Percentiles rank a stretch among this genome's conserved stretches.
Evolutionary conservation across 2,888 invertebrate species (phyloP).

Genomic region (Clusia tigrina): DNA sequence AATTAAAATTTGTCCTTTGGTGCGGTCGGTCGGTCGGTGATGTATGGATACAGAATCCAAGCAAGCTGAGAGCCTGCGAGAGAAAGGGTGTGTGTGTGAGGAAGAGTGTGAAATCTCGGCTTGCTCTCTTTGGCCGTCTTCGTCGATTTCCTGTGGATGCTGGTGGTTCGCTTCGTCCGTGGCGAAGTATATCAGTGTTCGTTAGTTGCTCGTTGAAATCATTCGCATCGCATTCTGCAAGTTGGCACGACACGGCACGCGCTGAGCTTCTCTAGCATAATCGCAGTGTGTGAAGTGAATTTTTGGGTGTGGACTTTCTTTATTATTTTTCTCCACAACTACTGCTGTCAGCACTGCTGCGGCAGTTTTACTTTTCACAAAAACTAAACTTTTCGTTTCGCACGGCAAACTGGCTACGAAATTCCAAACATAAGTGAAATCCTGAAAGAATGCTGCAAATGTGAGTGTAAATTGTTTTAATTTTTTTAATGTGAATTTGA

Average conservation of each 20-base stretch:
- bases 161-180: not conserved
- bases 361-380: too few species aligned
- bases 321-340: slow-evolving; percentile 10
- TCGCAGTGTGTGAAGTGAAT: slow-evolving; percentile 33
- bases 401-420: not conserved
- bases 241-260: slow-evolving; percentile 22
- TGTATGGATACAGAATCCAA: not conserved
- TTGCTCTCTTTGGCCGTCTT: too few species aligned
- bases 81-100: too few species aligned
- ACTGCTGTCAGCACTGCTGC: too few species aligned
- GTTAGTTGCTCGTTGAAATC: slow-evolving; percentile 10
- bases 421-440: not conserved
- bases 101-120: too few species aligned
- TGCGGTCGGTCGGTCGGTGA: not conserved
- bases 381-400: not conserved
- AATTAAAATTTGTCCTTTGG: slow-evolving; percentile 1
- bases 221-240: slow-evolving; percentile 24
- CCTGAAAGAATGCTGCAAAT: not conserved
- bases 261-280: not conserved
- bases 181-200: slow-evolving; percentile 4
- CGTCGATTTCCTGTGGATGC: too few species aligned
- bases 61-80: not conserved
- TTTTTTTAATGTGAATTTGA: not conserved
- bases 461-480: not conserved
- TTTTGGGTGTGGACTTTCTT: slow-evolving; percentile 60